phyloP scores from a whole-genome alignment of 2,797 vertebrate genomes.

The Clarias pachynema region DNA sequence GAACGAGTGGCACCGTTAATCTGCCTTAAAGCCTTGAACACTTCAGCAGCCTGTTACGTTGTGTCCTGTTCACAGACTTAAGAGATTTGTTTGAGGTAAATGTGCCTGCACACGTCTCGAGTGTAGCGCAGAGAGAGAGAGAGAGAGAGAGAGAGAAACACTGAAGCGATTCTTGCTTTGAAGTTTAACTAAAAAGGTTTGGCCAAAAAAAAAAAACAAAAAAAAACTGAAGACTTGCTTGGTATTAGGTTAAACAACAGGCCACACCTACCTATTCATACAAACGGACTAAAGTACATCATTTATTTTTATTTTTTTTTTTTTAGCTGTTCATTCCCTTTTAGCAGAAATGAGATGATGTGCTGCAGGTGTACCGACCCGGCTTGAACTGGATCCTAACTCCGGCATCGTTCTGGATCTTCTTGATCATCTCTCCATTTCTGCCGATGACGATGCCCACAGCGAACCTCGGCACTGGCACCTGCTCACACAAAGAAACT shows the following conservation, averaged over 20 bases:
- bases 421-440: conserved; percentile 99
- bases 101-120: not conserved
- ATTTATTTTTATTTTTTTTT: not conserved
- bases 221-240: not conserved
- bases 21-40: not conserved
- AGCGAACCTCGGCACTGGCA: conserved; percentile 93
- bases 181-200: not conserved
- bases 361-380: conserved; percentile 73
- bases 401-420: conserved; percentile 97
- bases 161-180: not conserved
- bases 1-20: not conserved
- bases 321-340: not conserved
- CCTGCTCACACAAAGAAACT: conserved; percentile 68
- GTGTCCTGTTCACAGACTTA: not conserved
- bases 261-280: not conserved
- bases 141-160: not conserved
- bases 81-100: not conserved
- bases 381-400: conserved; percentile 99
- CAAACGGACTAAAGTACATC: not conserved
- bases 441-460: conserved; percentile 98
- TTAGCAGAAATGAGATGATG: not conserved
- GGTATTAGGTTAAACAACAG: not conserved
- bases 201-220: not conserved
- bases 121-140: not conserved
- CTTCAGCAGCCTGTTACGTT: not conserved